phyloP scores from a whole-genome alignment of 2,888 invertebrate species.

The Limenitis camilla region DNA sequence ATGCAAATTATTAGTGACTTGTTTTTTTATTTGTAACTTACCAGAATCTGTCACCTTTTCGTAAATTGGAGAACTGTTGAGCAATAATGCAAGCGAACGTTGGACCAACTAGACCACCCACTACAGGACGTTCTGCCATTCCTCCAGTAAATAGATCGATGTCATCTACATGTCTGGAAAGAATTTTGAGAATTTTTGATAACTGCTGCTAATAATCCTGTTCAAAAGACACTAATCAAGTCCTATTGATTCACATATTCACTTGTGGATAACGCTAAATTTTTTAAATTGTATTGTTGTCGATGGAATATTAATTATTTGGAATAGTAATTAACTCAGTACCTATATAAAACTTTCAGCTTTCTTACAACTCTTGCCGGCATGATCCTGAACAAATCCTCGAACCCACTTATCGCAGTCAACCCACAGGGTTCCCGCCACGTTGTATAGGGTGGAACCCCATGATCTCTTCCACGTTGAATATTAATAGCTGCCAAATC shows the following conservation, averaged over 20 bases:
- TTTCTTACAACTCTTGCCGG: slow-evolving; percentile 76
- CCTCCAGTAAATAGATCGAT: slow-evolving; percentile 90
- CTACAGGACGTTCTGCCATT: slow-evolving; percentile 85
- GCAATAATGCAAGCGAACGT: slow-evolving; percentile 92
- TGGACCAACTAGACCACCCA: slow-evolving; percentile 87
- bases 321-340: slow-evolving; percentile 1
- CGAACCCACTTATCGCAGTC: slow-evolving; percentile 78
- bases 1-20: not conserved
- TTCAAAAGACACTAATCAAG: not conserved
- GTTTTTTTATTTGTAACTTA: slow-evolving; percentile 29
- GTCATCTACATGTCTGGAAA: slow-evolving; percentile 80
- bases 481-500: slow-evolving; percentile 92
- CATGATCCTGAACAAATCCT: slow-evolving; percentile 81
- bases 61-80: slow-evolving; percentile 85
- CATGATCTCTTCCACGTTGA: slow-evolving; percentile 89
- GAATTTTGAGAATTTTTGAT: not conserved
- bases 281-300: no score
- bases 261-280: no score
- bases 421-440: slow-evolving; percentile 89
- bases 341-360: slow-evolving; percentile 76
- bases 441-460: slow-evolving; percentile 83
- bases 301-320: no score
- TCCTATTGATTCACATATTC: no score
- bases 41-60: slow-evolving; percentile 87
- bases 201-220: not conserved